A percentile compares a stretch with the other conserved stretches of the same genome.
Conservation (phyloP, 2,797 vertebrate genomes). For the Sternotherus odoratus region DNA sequence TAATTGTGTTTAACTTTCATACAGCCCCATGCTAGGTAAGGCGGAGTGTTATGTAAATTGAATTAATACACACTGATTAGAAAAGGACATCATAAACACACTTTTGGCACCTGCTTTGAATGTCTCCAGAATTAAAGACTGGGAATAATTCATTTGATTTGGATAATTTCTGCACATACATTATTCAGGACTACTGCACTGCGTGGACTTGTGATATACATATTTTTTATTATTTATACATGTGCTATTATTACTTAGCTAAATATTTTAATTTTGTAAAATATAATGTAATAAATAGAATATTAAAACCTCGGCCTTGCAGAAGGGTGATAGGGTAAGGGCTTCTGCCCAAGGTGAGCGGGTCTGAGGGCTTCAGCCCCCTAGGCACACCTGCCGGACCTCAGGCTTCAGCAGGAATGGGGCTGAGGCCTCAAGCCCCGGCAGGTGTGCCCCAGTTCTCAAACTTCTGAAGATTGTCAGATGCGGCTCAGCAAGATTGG, state of each 20-base stretch:
- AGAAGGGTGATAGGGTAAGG: too few species aligned
- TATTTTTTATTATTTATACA: constrained; percentile 49
- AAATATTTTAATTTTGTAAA: constrained; percentile 72
- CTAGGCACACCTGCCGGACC: too few species aligned
- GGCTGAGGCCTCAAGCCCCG: too few species aligned
- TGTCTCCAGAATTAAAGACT: constrained; percentile 55
- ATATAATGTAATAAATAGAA: constrained; percentile 47
- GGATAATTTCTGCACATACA: constrained; percentile 33
- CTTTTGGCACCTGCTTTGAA: constrained; percentile 42
- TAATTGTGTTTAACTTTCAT: constrained; percentile 20
- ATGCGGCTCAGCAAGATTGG: too few species aligned
- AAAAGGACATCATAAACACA: constrained; percentile 19
- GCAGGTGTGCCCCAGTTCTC: too few species aligned
- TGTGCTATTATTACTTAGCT: constrained; percentile 42
- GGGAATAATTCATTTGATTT: constrained; percentile 72
- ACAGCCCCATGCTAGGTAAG: neutral
- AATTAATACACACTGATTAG: neutral
- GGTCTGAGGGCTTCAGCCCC: too few species aligned
- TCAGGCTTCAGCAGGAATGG: too few species aligned
- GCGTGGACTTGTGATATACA: constrained; percentile 70
- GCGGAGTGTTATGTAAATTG: neutral
- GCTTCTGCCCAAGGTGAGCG: too few species aligned
- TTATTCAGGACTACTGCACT: constrained; percentile 70
- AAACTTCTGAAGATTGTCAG: too few species aligned
- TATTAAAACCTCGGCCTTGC: neutral